Evolutionary conservation across 2,888 invertebrate species (phyloP), one percentile per base, ranked within the genome.

Genomic region (Serrognathus titanus): DNA sequence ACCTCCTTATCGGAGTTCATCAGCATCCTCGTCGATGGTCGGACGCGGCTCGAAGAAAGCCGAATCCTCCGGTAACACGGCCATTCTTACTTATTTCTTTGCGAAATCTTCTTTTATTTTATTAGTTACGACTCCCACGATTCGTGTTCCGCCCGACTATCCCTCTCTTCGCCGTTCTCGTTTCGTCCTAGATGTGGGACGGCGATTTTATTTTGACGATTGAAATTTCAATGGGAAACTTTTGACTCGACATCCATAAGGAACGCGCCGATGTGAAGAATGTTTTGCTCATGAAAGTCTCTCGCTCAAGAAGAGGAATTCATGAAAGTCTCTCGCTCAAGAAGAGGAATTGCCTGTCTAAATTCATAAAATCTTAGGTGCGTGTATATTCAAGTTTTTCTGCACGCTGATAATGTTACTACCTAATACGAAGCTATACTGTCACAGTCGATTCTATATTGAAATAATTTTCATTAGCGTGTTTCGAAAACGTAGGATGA

Each of bases 1-100:
- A 65, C 64, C 57, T 55, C 54, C 59, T 63, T 63, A 66, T 66
- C 64, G 53, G 59, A 65, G 65, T 66, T 65, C 64, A 65, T 63
- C 60, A 55, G 58, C 50, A 51, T 60, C 60, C 57, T 60, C 57
- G 54, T 13, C 16, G 52, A 48, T 54, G 39, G 51, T 37, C 36
- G 54, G 60, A 45, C 35, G 41, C 6, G 10, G 36, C 16, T 20
- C 60, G 60, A 36, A 54, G 39, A 51, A 45, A 36, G 38, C 41
- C 60, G 57, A 60, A 48, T 31, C 24, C 49, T 41, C 41, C 46
- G 36, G 20, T 48, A 56, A 57, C 41, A 37, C 53, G 45, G 48
- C 40, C 53, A 53, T 43, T 40, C 37, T 58, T 54, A 37, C 53
- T 57, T 50, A 53, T 57, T 53, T 47, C 50, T 46, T n/a, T 9